Percentiles rank a stretch among this genome's conserved stretches.
Evolutionary conservation across 2,797 vertebrate genomes (phyloP).

Genomic region (Mus caroli): DNA sequence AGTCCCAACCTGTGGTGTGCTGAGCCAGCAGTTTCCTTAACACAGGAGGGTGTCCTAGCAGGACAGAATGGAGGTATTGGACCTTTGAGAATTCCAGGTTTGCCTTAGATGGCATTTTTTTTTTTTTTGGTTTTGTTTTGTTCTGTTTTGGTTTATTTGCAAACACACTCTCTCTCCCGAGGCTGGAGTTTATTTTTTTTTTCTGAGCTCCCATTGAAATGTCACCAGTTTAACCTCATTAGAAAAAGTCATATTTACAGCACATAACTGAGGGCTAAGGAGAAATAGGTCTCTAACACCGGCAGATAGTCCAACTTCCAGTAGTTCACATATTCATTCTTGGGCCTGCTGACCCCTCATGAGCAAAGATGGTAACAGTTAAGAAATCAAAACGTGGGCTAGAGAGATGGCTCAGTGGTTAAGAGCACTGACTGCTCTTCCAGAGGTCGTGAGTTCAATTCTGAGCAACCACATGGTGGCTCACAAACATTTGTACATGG

Average conservation of each 20-base stretch:
- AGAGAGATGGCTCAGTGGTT: too few species aligned
- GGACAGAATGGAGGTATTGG: neutral
- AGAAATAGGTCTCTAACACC: conserved; percentile 1
- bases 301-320: neutral
- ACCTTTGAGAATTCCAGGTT: neutral
- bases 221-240: neutral
- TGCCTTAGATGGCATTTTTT: neutral
- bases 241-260: conserved; percentile 8
- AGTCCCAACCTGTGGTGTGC: neutral
- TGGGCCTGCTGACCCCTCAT: neutral
- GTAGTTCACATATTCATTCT: neutral
- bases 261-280: neutral
- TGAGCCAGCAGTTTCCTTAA: neutral
- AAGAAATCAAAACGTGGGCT: neutral
- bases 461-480: too few species aligned
- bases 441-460: too few species aligned
- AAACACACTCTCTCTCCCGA: neutral
- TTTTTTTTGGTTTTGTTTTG: too few species aligned
- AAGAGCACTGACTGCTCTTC: too few species aligned
- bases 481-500: too few species aligned
- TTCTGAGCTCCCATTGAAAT: conserved; percentile 4
- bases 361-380: neutral
- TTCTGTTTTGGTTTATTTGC: neutral
- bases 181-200: neutral
- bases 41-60: fast-evolving